phyloP scores from a whole-genome alignment of 1,140 invertebrate genomes.

The Hyles euphorbiae region DNA sequence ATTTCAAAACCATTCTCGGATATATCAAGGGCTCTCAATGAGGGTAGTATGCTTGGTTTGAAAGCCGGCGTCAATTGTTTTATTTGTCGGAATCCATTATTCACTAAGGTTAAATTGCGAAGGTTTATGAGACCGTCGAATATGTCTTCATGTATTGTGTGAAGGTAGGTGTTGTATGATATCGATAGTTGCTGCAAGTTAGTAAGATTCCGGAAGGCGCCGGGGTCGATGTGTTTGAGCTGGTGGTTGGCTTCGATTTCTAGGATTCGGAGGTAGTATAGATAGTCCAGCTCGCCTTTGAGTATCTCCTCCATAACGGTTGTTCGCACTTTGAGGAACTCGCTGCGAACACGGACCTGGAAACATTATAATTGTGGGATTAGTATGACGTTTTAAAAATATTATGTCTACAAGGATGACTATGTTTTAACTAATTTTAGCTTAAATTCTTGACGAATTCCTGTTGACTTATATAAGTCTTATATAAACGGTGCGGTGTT shows the following conservation, averaged over 20 bases:
- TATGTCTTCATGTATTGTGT: constrained; percentile 36
- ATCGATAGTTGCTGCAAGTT: constrained; percentile 53
- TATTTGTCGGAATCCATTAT: constrained; percentile 62
- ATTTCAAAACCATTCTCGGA: constrained; percentile 59
- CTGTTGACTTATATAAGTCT: background rate
- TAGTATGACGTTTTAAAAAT: background rate
- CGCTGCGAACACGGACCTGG: constrained; percentile 44
- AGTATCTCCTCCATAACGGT: constrained; percentile 46
- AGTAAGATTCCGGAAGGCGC: constrained; percentile 49
- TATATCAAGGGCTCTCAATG: constrained; percentile 48
- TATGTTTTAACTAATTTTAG: background rate
- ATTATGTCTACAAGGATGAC: background rate
- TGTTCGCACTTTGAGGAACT: constrained; percentile 51
- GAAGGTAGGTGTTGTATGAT: constrained; percentile 52
- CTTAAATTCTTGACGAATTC: background rate
- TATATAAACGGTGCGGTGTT: no score
- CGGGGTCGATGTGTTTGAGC: constrained; percentile 47
- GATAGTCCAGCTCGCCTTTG: constrained; percentile 37
- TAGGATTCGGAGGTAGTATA: constrained; percentile 41
- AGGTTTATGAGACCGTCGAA: constrained; percentile 58
- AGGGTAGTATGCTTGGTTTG: constrained; percentile 45
- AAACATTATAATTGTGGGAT: constrained; percentile 26
- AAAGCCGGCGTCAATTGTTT: constrained; percentile 44
- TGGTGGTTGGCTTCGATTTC: constrained; percentile 64
- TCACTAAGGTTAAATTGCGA: constrained; percentile 59